phyloP scores from a whole-genome alignment of 2,797 vertebrate species.

The Triplophysa yarkandensis region DNA sequence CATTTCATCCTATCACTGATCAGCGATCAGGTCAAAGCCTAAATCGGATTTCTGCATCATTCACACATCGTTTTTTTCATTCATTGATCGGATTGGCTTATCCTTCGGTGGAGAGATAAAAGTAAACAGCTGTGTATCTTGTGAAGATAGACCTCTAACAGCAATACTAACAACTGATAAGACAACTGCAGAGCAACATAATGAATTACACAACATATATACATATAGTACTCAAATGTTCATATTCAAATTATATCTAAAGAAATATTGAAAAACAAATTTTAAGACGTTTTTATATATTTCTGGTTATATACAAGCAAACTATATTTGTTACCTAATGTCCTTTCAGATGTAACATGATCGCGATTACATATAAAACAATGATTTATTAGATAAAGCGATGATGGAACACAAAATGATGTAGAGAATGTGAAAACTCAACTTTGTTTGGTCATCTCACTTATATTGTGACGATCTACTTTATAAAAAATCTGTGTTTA shows the following conservation, averaged over 20 bases:
- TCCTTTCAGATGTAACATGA: too few relatives aligned
- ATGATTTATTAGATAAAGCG: too few relatives aligned
- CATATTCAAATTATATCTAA: too few relatives aligned
- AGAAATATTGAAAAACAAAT: too few relatives aligned
- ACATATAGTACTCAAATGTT: too few relatives aligned
- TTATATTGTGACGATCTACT: background rate
- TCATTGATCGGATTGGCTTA: conserved; percentile 35
- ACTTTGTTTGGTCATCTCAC: background rate
- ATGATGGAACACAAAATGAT: too few relatives aligned
- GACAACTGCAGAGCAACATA: background rate
- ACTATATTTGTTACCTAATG: too few relatives aligned
- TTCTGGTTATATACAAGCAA: too few relatives aligned
- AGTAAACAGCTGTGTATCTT: conserved; percentile 30
- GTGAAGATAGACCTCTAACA: conserved; percentile 20
- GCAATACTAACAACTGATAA: conserved; percentile 21
- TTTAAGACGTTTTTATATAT: background rate
- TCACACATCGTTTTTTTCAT: conserved; percentile 20
- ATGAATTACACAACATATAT: too few relatives aligned
- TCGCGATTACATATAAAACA: too few relatives aligned
- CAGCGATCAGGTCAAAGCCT: conserved; percentile 27
- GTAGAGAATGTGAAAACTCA: too few relatives aligned
- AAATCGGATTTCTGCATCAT: conserved; percentile 32
- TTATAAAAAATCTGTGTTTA: background rate
- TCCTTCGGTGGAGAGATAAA: conserved; percentile 39
- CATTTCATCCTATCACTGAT: conserved; percentile 20